A percentile compares a stretch with the other conserved stretches of the same genome.
Conservation (phyloP, 2,888 invertebrate species). For the Barypeithes pellucidus region DNA sequence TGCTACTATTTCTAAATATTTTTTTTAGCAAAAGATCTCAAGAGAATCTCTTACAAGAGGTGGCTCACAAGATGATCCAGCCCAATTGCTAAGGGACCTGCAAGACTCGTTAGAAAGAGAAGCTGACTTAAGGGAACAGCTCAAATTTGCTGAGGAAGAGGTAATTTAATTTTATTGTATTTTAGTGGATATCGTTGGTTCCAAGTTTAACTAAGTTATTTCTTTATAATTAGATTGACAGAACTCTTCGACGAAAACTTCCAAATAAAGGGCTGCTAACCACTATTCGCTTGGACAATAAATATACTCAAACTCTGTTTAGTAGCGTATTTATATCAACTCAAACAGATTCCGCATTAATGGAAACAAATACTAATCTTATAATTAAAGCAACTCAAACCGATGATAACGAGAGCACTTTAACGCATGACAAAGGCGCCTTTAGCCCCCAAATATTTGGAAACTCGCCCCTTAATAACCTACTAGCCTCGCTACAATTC, state of each 20-base stretch:
- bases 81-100: conserved; percentile 87
- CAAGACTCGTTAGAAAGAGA: conserved; percentile 95
- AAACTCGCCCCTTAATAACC: conserved; percentile 22
- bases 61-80: conserved; percentile 87
- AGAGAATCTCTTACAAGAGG: conserved; percentile 84
- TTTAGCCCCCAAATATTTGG: not conserved
- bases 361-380: not conserved
- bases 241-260: conserved; percentile 33
- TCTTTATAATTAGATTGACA: conserved; percentile 34
- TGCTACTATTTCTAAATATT: conserved; percentile 17
- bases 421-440: not conserved
- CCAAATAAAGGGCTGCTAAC: conserved; percentile 30
- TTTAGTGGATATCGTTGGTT: not conserved
- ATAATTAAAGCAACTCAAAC: conserved; percentile 39
- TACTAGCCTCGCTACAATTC: conserved; percentile 59
- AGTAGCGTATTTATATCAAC: conserved; percentile 40
- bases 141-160: conserved; percentile 95
- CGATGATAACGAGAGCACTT: conserved; percentile 22
- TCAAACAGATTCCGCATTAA: conserved; percentile 33
- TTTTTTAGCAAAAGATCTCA: conserved; percentile 76
- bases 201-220: not conserved
- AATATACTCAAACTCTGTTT: conserved; percentile 52
- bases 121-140: conserved; percentile 93
- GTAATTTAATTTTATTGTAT: conserved; percentile 68
- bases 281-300: conserved; percentile 35